Conservation (phyloP, 2,113 vertebrate species). For the Oxygymnocypris stewartii region DNA sequence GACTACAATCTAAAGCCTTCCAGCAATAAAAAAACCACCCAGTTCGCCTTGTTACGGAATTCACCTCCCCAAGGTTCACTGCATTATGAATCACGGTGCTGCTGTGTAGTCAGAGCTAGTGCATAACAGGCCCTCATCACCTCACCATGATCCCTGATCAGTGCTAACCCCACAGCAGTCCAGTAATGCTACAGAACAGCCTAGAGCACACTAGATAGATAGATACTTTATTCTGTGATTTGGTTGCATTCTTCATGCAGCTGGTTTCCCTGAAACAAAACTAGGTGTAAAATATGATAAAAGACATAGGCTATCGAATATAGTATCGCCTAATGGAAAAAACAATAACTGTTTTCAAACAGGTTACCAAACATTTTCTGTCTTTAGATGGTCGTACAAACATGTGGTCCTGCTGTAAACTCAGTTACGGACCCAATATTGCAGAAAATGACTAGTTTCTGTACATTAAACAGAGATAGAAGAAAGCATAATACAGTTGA, state of each 20-base stretch:
- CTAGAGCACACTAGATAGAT: not conserved
- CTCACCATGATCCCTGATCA: not conserved
- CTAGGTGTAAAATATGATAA: too few species aligned
- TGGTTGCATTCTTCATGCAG: not conserved
- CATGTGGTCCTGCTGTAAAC: not conserved
- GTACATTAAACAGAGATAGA: not conserved
- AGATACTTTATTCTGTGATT: not conserved
- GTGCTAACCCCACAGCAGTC: not conserved
- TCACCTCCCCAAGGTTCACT: not conserved
- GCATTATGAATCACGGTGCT: conserved; percentile 24
- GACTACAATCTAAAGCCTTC: conserved; percentile 17
- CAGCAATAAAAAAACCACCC: not conserved
- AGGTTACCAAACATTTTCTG: not conserved
- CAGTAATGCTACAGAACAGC: not conserved
- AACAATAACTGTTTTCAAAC: not conserved
- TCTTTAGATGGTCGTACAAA: not conserved
- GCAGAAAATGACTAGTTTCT: not conserved
- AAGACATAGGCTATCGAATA: not conserved
- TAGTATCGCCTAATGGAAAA: not conserved
- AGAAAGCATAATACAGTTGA: not conserved
- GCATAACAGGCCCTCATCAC: not conserved
- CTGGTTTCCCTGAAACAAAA: not conserved
- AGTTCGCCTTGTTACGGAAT: not conserved
- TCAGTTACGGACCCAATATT: not conserved
- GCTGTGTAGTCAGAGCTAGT: not conserved